phyloP scores from a whole-genome alignment of 2,797 vertebrate genomes.

The Sebastes matsubarae region DNA sequence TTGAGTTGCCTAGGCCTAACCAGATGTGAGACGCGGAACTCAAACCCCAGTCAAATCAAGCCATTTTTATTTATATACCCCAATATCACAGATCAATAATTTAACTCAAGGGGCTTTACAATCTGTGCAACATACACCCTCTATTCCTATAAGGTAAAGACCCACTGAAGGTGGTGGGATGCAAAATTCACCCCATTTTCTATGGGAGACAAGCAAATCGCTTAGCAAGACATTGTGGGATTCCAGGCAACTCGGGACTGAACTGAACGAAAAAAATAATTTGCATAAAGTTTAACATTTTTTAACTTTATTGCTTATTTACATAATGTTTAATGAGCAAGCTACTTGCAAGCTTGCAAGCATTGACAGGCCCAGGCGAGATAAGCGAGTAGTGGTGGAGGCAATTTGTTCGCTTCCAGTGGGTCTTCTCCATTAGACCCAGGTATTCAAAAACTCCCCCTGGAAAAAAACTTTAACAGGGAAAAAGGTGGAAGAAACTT shows the following conservation, averaged over 20 bases:
- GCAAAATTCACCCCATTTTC: background rate
- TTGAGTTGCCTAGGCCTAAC: background rate
- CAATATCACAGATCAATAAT: background rate
- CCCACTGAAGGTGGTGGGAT: background rate
- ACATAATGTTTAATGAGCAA: background rate
- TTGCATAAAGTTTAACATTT: background rate
- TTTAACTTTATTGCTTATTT: background rate
- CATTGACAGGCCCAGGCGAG: background rate
- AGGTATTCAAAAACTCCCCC: background rate
- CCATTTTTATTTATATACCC: background rate
- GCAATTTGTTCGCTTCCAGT: background rate
- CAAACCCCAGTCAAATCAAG: background rate
- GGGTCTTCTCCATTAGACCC: background rate
- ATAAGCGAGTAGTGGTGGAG: background rate
- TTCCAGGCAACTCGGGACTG: background rate
- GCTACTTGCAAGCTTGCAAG: background rate
- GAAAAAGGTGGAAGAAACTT: background rate
- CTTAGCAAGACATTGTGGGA: background rate
- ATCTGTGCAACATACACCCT: background rate
- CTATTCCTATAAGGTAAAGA: background rate
- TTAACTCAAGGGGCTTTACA: background rate
- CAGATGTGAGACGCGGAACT: background rate
- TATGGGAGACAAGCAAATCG: too few species aligned
- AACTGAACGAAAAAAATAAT: background rate
- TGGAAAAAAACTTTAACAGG: background rate